These are phyloP conservation scores for Leuciscus idus DNA, from an alignment of 2,113 vertebrate genomes.

Conservation along the genomic window DNA sequence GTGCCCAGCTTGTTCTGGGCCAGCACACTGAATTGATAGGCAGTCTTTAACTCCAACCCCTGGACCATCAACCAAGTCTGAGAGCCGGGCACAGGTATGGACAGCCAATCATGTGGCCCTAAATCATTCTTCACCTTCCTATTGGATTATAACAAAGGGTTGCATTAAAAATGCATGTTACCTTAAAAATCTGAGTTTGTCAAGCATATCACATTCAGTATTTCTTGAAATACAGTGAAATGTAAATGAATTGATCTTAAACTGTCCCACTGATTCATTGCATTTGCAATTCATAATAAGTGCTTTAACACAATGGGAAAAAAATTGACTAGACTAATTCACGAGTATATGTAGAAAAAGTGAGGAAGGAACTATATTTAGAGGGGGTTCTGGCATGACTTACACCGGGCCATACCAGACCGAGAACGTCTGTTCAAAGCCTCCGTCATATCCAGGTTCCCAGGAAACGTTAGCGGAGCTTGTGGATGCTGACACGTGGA, in stretches of 20 bases:
- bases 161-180: not conserved
- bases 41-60: slow-evolving; percentile 91
- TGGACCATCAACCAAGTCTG: slow-evolving; percentile 92
- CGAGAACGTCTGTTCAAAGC: slow-evolving; percentile 99
- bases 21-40: slow-evolving; percentile 99
- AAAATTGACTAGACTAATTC: not conserved
- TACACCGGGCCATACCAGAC: slow-evolving; percentile 99
- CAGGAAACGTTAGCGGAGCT: slow-evolving; percentile 97
- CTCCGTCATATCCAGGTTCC: slow-evolving; percentile 97
- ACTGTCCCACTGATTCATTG: not conserved
- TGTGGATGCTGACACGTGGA: slow-evolving; percentile 89
- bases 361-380: slow-evolving; percentile 75
- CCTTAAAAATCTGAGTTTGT: not conserved
- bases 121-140: slow-evolving; percentile 97
- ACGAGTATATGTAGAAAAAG: slow-evolving; percentile 4
- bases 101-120: slow-evolving; percentile 97
- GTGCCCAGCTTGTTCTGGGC: slow-evolving; percentile 98
- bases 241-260: not conserved
- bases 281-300: not conserved
- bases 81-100: slow-evolving; percentile 88
- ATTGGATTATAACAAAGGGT: slow-evolving; percentile 23
- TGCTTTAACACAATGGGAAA: not conserved
- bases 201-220: not conserved
- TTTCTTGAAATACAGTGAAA: slow-evolving; percentile 11
- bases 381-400: slow-evolving; percentile 85